Conservation (phyloP, 2,797 vertebrate genomes). For the Sebastes aleutianus region DNA sequence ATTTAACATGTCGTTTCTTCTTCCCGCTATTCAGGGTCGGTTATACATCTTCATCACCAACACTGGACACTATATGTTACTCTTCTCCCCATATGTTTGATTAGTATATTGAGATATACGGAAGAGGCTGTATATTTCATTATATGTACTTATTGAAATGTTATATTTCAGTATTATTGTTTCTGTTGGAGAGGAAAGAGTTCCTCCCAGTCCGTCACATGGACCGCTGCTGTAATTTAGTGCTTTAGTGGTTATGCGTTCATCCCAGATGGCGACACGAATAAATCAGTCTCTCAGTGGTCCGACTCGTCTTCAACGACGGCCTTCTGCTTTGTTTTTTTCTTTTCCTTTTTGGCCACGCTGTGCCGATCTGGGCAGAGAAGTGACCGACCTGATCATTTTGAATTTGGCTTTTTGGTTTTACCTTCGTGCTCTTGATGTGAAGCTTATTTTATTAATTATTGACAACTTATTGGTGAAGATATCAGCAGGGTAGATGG, state of each 20-base stretch:
- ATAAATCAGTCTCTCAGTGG: too few relatives aligned
- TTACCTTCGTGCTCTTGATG: conserved; percentile 57
- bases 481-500: neutral
- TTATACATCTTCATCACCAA: neutral
- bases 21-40: neutral
- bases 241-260: conserved; percentile 52
- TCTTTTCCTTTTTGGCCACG: neutral
- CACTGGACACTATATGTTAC: too few relatives aligned
- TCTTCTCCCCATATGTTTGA: neutral
- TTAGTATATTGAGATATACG: conserved; percentile 53
- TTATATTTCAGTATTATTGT: conserved; percentile 58
- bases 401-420: conserved; percentile 53
- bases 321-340: neutral
- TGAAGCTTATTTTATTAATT: conserved; percentile 67
- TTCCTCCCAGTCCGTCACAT: conserved; percentile 7
- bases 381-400: conserved; percentile 30
- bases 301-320: neutral
- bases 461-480: conserved; percentile 27
- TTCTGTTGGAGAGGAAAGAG: conserved; percentile 17
- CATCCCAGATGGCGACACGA: neutral
- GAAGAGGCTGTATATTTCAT: conserved; percentile 46
- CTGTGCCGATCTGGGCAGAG: neutral
- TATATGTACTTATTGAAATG: conserved; percentile 46
- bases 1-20: neutral
- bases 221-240: conserved; percentile 65